phyloP scores from a whole-genome alignment of 2,888 invertebrate genomes.

The Heliconius erato region DNA sequence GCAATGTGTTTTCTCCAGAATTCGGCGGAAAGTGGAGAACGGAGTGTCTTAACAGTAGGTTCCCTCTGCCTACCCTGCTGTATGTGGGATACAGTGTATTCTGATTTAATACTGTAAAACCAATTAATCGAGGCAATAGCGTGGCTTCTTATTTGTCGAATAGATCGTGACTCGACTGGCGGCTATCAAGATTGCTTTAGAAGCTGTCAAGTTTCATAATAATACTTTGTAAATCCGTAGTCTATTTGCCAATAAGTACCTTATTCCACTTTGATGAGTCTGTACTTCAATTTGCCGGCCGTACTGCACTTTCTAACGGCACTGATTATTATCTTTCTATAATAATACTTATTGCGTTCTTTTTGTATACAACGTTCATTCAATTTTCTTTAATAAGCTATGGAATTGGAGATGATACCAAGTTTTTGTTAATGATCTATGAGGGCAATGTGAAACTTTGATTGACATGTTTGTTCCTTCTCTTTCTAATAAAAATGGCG shows the following conservation, averaged over 20 bases:
- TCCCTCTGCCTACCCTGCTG: no score
- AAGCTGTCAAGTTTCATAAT: conserved; percentile 47
- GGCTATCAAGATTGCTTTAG: conserved; percentile 45
- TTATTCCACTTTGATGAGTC: conserved; percentile 51
- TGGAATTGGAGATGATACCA: conserved; percentile 46
- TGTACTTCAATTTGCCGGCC: conserved; percentile 49
- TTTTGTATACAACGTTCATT: conserved; percentile 50
- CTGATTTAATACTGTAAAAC: background rate
- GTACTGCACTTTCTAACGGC: conserved; percentile 55
- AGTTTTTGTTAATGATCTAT: conserved; percentile 36
- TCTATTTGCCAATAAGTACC: conserved; percentile 50
- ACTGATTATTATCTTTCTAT: conserved; percentile 52
- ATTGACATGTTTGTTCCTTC: background rate
- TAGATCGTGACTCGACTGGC: conserved; percentile 26
- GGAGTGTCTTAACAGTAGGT: no score
- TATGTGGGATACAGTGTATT: no score
- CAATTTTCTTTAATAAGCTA: conserved; percentile 53
- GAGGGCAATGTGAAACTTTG: background rate
- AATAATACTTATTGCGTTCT: conserved; percentile 55
- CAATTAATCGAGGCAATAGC: conserved; percentile 19
- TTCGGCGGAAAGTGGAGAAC: no score
- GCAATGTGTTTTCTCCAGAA: no score
- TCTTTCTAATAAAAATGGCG: background rate
- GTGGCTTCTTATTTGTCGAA: conserved; percentile 5
- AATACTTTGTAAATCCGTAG: conserved; percentile 30